A percentile compares a stretch with the other conserved stretches of the same genome.
These are phyloP conservation scores for Arge pagana DNA, from an alignment of 2,888 invertebrate genomes.

Conservation along the genomic window DNA sequence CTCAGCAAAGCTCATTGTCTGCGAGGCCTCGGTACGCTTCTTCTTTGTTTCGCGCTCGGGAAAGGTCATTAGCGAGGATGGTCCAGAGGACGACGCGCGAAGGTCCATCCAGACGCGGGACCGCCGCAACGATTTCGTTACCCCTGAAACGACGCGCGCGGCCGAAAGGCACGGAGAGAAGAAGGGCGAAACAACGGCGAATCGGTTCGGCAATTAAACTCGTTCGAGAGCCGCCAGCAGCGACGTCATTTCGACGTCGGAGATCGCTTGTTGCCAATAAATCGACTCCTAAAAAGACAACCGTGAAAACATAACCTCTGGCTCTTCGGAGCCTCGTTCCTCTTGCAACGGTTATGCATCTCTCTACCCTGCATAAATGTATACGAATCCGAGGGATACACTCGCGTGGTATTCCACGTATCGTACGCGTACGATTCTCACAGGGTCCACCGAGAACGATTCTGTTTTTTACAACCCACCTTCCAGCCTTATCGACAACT, in stretches of 20 bases:
- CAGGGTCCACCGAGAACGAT: no score
- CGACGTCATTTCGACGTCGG: constrained; percentile 21
- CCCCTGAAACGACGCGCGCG: neutral
- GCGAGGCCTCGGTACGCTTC: no score
- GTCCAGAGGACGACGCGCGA: neutral
- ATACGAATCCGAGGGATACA: neutral
- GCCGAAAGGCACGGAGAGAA: neutral
- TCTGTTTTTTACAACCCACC: no score
- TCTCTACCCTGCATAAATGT: neutral
- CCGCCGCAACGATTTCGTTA: no score
- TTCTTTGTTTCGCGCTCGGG: neutral
- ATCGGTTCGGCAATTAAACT: constrained; percentile 14
- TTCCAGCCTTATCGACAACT: no score
- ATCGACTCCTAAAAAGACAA: constrained; percentile 22
- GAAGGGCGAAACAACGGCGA: constrained; percentile 13
- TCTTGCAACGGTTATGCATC: constrained; percentile 7
- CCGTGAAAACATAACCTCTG: constrained; percentile 22
- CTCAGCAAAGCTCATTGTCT: neutral
- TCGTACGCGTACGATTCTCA: no score
- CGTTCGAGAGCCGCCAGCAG: constrained; percentile 19
- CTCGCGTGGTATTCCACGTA: neutral
- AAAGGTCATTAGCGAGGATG: neutral
- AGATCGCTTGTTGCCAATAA: constrained; percentile 20
- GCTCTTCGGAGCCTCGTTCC: constrained; percentile 13
- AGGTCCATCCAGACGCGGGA: neutral